phyloP scores from a whole-genome alignment of 2,888 invertebrate species.

The Mythimna lalbum region DNA sequence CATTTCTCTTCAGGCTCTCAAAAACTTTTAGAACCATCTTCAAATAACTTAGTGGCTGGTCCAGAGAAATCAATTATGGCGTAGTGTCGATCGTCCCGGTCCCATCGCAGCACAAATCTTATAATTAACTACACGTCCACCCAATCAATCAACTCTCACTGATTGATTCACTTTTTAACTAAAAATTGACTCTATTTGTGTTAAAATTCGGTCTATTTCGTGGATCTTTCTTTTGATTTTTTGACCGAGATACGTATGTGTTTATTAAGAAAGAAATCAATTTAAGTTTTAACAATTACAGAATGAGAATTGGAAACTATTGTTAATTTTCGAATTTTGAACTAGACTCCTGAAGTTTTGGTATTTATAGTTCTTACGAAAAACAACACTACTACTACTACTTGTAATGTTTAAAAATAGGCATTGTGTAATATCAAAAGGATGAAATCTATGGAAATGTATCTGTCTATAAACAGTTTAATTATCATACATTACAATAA shows the following conservation, averaged over 20 bases:
- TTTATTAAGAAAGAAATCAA: slow-evolving; percentile 33
- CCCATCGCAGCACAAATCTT: slow-evolving; percentile 76
- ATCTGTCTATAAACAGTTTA: slow-evolving; percentile 24
- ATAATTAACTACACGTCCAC: slow-evolving; percentile 82
- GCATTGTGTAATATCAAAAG: slow-evolving; percentile 13
- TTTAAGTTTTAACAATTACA: slow-evolving; percentile 19
- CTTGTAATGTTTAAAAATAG: slow-evolving; percentile 17
- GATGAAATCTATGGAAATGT: slow-evolving; percentile 16
- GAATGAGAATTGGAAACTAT: not conserved
- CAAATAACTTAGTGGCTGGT: slow-evolving; percentile 73
- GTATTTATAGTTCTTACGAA: not conserved
- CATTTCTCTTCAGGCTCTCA: slow-evolving; percentile 7
- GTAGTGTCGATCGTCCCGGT: slow-evolving; percentile 77
- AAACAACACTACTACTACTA: not conserved
- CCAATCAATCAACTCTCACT: slow-evolving; percentile 79
- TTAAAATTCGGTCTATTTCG: slow-evolving; percentile 51
- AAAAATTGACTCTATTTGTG: slow-evolving; percentile 71
- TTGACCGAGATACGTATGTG: slow-evolving; percentile 25
- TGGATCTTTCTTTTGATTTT: slow-evolving; percentile 25
- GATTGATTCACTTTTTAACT: slow-evolving; percentile 69
- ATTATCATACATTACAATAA: slow-evolving; percentile 47
- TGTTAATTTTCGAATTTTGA: not conserved
- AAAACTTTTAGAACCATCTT: slow-evolving; percentile 77
- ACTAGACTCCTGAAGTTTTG: not conserved
- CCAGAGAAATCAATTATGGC: slow-evolving; percentile 87